Conservation (phyloP, 2,113 vertebrate genomes). For the Lepidothrix coronata region DNA sequence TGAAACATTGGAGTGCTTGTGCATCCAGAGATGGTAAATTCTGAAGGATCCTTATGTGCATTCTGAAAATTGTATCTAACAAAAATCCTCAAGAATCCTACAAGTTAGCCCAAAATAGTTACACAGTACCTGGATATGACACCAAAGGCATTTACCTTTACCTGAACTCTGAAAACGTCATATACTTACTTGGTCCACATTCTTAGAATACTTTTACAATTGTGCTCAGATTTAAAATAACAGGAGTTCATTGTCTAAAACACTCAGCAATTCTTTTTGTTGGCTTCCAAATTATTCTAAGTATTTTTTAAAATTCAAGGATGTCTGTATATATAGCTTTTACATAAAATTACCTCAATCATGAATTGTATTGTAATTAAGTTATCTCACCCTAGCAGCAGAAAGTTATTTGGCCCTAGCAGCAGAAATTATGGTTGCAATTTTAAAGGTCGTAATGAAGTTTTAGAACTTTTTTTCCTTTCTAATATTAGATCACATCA, state of each 20-base stretch:
- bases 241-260: not conserved
- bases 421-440: not conserved
- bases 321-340: not conserved
- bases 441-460: conserved; percentile 9
- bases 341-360: not conserved
- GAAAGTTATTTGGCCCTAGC: not conserved
- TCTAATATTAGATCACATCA: not conserved
- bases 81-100: not conserved
- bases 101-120: not conserved
- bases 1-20: not conserved
- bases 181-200: not conserved
- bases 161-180: not conserved
- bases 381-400: not conserved
- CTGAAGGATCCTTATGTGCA: not conserved
- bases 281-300: not conserved
- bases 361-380: not conserved
- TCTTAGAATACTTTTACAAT: not conserved
- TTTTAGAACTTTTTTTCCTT: not conserved
- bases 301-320: not conserved
- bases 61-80: not conserved
- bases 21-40: not conserved
- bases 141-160: not conserved
- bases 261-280: not conserved
- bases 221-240: not conserved
- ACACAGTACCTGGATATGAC: not conserved